Percentiles rank a stretch among this genome's conserved stretches.
These are phyloP conservation scores for Eremophila alpestris DNA, from an alignment of 2,797 vertebrate genomes.

Conservation along the genomic window DNA sequence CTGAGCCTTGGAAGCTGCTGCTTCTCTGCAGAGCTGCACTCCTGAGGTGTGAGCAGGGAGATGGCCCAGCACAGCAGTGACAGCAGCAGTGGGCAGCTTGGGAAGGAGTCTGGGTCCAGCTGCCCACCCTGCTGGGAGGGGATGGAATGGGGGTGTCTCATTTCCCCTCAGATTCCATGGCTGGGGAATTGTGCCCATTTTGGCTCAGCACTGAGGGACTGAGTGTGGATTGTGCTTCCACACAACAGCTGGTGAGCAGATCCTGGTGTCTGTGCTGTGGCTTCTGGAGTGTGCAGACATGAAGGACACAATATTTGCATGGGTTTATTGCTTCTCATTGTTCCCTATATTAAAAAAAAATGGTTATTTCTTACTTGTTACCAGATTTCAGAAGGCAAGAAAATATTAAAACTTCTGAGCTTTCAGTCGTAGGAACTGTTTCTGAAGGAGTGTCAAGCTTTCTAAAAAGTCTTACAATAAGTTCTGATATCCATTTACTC, in stretches of 20 bases:
- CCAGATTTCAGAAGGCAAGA: neutral
- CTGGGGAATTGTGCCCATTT: neutral
- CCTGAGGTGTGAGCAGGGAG: rapidly evolving
- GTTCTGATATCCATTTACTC: neutral
- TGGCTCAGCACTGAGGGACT: neutral
- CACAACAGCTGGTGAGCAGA: neutral
- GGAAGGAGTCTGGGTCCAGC: neutral
- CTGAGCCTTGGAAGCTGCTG: neutral
- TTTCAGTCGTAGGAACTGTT: neutral
- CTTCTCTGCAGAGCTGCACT: neutral
- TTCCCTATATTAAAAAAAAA: neutral
- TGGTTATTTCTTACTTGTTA: neutral
- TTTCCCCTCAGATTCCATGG: neutral
- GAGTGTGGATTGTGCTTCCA: neutral
- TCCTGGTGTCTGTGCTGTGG: neutral
- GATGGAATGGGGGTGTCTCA: neutral
- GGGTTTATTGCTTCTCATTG: neutral
- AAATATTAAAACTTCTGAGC: neutral
- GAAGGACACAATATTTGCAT: neutral
- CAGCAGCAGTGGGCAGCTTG: rapidly evolving
- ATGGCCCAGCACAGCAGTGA: rapidly evolving
- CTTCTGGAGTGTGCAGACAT: neutral
- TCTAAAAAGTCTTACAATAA: neutral
- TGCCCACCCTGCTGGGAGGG: neutral
- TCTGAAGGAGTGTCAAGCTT: neutral